phyloP scores from a whole-genome alignment of 64 coral and sea anemone species.

The Catalaphyllia jardinei region DNA sequence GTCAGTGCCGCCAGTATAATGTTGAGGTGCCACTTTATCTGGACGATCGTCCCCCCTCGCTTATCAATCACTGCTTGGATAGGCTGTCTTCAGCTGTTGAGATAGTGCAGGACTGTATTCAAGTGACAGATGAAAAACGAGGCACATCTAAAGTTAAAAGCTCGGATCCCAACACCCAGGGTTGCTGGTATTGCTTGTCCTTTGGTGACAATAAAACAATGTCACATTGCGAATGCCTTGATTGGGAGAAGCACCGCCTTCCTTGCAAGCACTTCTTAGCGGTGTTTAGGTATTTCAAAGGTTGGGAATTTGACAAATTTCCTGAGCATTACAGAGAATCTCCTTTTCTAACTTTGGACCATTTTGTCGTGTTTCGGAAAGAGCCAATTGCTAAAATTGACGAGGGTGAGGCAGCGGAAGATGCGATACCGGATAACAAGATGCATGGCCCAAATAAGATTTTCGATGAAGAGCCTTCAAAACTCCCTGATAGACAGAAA shows the following conservation, averaged over 20 bases:
- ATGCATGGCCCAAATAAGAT: neutral
- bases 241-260: conserved; percentile 14
- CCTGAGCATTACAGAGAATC: neutral
- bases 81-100: neutral
- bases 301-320: neutral
- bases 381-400: neutral
- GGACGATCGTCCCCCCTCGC: neutral
- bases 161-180: neutral
- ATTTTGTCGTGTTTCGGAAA: neutral
- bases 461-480: neutral
- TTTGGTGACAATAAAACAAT: neutral
- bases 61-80: neutral
- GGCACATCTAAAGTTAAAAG: conserved; percentile 7
- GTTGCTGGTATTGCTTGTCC: neutral
- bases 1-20: neutral
- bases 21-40: neutral
- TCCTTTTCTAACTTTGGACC: neutral
- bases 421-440: neutral
- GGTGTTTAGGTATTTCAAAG: neutral
- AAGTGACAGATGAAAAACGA: conserved; percentile 13
- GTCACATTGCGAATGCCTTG: conserved; percentile 1
- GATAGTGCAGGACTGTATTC: neutral
- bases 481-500: neutral
- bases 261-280: conserved; percentile 11
- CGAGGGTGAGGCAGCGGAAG: neutral